phyloP scores from a whole-genome alignment of 1,140 invertebrate species.

The Orussus abietinus region DNA sequence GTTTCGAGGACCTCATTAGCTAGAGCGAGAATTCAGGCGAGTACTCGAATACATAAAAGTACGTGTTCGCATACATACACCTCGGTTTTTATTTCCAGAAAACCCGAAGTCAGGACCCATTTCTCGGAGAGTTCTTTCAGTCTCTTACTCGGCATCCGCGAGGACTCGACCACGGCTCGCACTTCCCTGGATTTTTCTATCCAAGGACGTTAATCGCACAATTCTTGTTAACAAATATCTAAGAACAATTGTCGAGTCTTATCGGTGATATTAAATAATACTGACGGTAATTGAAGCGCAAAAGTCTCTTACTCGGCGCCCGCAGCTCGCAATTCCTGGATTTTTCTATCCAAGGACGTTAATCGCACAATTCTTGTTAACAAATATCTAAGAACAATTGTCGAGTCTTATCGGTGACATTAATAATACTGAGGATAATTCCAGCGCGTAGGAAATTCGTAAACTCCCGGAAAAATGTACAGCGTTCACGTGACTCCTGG shows the following conservation, averaged over 20 bases:
- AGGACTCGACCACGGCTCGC: neutral
- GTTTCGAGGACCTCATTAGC: slow-evolving; percentile 38
- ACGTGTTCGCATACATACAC: slow-evolving; percentile 14
- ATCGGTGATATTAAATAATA: neutral
- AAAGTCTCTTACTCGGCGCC: neutral
- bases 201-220: slow-evolving; percentile 1
- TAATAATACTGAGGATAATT: neutral
- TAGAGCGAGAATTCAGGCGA: slow-evolving; percentile 17
- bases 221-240: neutral
- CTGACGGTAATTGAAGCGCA: neutral
- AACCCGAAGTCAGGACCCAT: slow-evolving; percentile 11
- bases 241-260: neutral
- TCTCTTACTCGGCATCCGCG: slow-evolving; percentile 9
- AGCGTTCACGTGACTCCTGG: slow-evolving; percentile 37
- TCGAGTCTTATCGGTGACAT: neutral
- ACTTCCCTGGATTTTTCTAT: slow-evolving; percentile 1
- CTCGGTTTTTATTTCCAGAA: slow-evolving; percentile 6
- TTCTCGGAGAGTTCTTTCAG: slow-evolving; percentile 16
- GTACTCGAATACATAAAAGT: slow-evolving; percentile 9
- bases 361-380: neutral
- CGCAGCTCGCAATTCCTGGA: neutral
- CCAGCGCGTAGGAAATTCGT: neutral
- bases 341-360: neutral
- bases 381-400: neutral
- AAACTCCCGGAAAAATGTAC: slow-evolving; percentile 29